phyloP scores from a whole-genome alignment of 2,888 invertebrate species.

The Frankliniella fusca region DNA sequence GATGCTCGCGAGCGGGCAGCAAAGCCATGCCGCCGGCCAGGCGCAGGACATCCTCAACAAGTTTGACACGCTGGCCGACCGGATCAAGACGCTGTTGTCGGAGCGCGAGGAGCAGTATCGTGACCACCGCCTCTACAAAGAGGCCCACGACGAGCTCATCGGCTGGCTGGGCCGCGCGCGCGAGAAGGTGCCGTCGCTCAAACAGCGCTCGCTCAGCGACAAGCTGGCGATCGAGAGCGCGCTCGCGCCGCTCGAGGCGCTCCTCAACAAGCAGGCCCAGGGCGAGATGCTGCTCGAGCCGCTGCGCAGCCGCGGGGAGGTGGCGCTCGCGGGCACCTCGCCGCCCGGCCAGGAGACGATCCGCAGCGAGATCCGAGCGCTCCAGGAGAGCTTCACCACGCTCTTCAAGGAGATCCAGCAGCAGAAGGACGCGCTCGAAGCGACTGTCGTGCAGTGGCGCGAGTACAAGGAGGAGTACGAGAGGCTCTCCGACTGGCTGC shows the following conservation, averaged over 20 bases:
- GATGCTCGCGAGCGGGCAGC: conserved; percentile 80
- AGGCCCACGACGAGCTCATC: conserved; percentile 83
- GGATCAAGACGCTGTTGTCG: conserved; percentile 68
- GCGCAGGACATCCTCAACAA: conserved; percentile 80
- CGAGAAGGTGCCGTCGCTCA: conserved; percentile 83
- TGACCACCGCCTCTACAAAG: conserved; percentile 84
- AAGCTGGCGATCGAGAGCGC: conserved; percentile 85
- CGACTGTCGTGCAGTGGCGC: conserved; percentile 76
- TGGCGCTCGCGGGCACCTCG: conserved; percentile 78
- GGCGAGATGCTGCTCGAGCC: conserved; percentile 84
- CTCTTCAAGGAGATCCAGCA: conserved; percentile 78
- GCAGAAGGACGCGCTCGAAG: conserved; percentile 78
- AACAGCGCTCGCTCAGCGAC: conserved; percentile 78
- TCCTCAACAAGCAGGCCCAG: conserved; percentile 85
- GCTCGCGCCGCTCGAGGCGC: conserved; percentile 77
- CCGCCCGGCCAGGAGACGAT: conserved; percentile 73
- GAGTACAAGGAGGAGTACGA: conserved; percentile 92
- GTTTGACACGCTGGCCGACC: conserved; percentile 74
- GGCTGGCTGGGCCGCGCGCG: conserved; percentile 83
- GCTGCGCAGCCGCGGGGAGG: conserved; percentile 80
- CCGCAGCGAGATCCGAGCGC: conserved; percentile 76
- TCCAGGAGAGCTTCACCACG: conserved; percentile 78
- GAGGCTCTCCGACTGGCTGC: conserved; percentile 84
- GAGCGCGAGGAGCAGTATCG: conserved; percentile 82
- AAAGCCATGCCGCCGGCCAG: conserved; percentile 74